Conservation (phyloP, 2,888 invertebrate species). For the Lamproptera curius region DNA sequence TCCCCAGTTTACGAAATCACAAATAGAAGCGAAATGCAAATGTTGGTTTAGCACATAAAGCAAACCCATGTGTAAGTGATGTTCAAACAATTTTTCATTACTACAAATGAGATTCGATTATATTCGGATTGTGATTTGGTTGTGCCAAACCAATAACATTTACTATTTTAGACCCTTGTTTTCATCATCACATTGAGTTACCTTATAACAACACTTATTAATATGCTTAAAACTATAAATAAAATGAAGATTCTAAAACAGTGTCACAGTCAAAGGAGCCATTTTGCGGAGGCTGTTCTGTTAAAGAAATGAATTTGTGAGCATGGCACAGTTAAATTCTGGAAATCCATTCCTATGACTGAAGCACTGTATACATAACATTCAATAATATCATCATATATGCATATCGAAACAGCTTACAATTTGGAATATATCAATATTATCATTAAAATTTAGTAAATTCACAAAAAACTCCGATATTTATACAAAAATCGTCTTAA, state of each 20-base stretch:
- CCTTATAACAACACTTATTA: conserved; percentile 50
- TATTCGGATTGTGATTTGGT: conserved; percentile 32
- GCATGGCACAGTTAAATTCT: conserved; percentile 58
- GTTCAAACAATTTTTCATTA: conserved; percentile 1
- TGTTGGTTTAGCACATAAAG: conserved; percentile 48
- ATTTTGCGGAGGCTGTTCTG: conserved; percentile 21
- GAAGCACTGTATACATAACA: conserved; percentile 16
- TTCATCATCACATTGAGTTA: conserved; percentile 72
- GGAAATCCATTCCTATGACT: conserved; percentile 27
- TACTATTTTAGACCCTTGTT: conserved; percentile 66
- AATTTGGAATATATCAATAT: conserved; percentile 19
- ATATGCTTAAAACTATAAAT: conserved; percentile 23
- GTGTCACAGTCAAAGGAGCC: conserved; percentile 25
- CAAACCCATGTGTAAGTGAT: conserved; percentile 16
- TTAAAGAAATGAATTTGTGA: conserved; percentile 30
- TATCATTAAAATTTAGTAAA: conserved; percentile 17
- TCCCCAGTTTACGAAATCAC: conserved; percentile 56
- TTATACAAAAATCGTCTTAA: conserved; percentile 13
- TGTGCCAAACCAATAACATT: conserved; percentile 61
- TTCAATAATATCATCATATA: conserved; percentile 13
- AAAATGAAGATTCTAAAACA: conserved; percentile 18
- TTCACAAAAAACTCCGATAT: conserved; percentile 16
- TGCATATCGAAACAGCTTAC: conserved; percentile 18
- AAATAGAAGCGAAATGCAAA: conserved; percentile 43
- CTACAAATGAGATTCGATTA: conserved; percentile 19